Conservation (phyloP, 2,113 vertebrate genomes). For the Myrmecobius fasciatus region DNA sequence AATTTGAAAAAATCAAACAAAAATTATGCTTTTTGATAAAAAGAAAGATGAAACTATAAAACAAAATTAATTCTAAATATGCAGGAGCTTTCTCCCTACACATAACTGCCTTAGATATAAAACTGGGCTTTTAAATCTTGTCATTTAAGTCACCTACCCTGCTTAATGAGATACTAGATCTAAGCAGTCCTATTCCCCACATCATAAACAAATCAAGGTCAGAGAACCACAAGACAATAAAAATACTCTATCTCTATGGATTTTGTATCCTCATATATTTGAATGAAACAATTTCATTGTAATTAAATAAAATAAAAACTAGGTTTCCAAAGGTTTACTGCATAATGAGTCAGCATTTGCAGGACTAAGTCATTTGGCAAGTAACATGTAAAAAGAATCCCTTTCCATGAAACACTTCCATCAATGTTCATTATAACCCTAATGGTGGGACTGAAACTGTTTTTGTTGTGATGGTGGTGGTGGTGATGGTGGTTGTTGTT, state of each 20-base stretch:
- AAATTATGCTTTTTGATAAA: slow-evolving; percentile 61
- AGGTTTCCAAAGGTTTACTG: slow-evolving; percentile 36
- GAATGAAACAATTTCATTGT: slow-evolving; percentile 37
- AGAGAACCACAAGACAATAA: slow-evolving; percentile 20
- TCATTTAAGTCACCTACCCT: slow-evolving; percentile 27
- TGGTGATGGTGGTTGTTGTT: neutral
- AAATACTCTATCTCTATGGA: neutral
- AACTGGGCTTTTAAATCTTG: slow-evolving; percentile 14
- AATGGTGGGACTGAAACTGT: neutral
- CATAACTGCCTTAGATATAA: slow-evolving; percentile 56
- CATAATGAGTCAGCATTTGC: slow-evolving; percentile 44
- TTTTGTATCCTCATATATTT: slow-evolving; percentile 4
- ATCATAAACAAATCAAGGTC: slow-evolving; percentile 19
- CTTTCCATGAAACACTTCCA: slow-evolving; percentile 18
- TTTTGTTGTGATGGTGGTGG: neutral
- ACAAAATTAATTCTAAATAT: neutral
- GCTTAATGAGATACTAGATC: slow-evolving; percentile 43
- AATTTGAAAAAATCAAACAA: no score
- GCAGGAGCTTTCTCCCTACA: slow-evolving; percentile 30
- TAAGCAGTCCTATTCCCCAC: slow-evolving; percentile 31
- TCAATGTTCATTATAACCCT: neutral
- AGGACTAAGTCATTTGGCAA: neutral
- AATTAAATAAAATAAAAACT: slow-evolving; percentile 39
- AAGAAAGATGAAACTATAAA: slow-evolving; percentile 23
- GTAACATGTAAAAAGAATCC: slow-evolving; percentile 39